These are phyloP conservation scores for Plumapathes pennacea DNA, from an alignment of 92 coral and sea anemone species.

Conservation along the genomic window DNA sequence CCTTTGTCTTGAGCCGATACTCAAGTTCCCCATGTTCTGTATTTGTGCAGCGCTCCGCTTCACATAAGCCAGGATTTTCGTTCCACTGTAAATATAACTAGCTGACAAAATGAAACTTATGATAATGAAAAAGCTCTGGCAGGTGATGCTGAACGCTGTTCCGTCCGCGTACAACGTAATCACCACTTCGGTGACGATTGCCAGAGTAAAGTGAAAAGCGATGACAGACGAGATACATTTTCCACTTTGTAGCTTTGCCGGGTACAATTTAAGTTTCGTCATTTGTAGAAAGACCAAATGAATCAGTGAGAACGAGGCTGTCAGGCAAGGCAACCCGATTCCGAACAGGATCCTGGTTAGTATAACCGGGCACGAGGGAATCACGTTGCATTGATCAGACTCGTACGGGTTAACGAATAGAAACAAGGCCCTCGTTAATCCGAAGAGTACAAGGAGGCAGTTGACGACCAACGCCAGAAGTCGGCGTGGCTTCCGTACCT, in stretches of 20 bases:
- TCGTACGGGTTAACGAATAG: conserved; percentile 85
- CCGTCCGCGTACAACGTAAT: conserved; percentile 53
- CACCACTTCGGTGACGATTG: conserved; percentile 45
- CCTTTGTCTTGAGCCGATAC: not conserved
- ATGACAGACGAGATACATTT: conserved; percentile 52
- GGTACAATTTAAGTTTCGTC: conserved; percentile 68
- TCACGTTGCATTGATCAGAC: conserved; percentile 66
- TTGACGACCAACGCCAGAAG: conserved; percentile 58
- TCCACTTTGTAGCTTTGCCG: conserved; percentile 66
- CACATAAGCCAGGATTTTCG: conserved; percentile 56
- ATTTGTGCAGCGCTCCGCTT: conserved; percentile 33
- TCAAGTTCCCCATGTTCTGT: conserved; percentile 36
- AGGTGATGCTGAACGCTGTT: conserved; percentile 46
- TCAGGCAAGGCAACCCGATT: conserved; percentile 69
- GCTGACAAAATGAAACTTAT: conserved; percentile 60
- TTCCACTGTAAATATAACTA: conserved; percentile 71
- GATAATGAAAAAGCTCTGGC: conserved; percentile 67
- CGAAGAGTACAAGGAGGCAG: conserved; percentile 54
- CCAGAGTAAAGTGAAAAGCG: conserved; percentile 57
- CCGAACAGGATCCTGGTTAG: conserved; percentile 66
- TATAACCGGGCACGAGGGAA: conserved; percentile 50
- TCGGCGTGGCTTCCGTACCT: conserved; percentile 43
- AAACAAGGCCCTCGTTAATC: conserved; percentile 59
- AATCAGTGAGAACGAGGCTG: conserved; percentile 74
- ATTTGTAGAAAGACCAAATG: conserved; percentile 75